Percentiles rank a stretch among this genome's conserved stretches.
Conservation (phyloP, 2,797 vertebrate species). For the Varecia variegata region DNA sequence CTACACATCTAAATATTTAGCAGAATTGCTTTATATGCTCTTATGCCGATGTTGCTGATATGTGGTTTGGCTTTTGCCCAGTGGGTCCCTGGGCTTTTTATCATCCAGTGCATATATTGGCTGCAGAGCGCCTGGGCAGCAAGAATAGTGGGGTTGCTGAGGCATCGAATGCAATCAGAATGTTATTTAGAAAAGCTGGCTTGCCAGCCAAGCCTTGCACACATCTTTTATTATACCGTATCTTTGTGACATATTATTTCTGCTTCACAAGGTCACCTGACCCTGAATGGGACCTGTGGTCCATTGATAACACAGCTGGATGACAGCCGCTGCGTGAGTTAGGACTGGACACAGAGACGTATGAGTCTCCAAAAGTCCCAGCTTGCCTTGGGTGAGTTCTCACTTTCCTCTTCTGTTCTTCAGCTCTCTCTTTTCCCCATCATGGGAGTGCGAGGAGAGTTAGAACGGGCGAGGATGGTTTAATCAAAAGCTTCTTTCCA, state of each 20-base stretch:
- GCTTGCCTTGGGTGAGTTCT: neutral
- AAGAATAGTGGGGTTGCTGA: constrained; percentile 77
- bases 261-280: constrained; percentile 77
- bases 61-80: constrained; percentile 70
- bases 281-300: constrained; percentile 64
- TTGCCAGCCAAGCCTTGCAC: constrained; percentile 64
- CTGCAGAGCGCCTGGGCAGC: constrained; percentile 59
- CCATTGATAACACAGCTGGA: constrained; percentile 63
- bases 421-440: neutral
- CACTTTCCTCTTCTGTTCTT: neutral
- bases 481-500: neutral
- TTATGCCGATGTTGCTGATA: constrained; percentile 64
- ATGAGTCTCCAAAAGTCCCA: constrained; percentile 27
- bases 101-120: constrained; percentile 72
- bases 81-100: constrained; percentile 69
- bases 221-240: constrained; percentile 75
- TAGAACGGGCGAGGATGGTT: neutral
- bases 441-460: neutral
- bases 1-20: constrained; percentile 75
- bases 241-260: constrained; percentile 76
- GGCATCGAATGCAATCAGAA: constrained; percentile 78
- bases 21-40: constrained; percentile 65
- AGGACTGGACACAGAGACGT: neutral
- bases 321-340: neutral
- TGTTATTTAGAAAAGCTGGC: constrained; percentile 78